phyloP scores from a whole-genome alignment of 2,113 vertebrate species.

The Osmerus mordax region DNA sequence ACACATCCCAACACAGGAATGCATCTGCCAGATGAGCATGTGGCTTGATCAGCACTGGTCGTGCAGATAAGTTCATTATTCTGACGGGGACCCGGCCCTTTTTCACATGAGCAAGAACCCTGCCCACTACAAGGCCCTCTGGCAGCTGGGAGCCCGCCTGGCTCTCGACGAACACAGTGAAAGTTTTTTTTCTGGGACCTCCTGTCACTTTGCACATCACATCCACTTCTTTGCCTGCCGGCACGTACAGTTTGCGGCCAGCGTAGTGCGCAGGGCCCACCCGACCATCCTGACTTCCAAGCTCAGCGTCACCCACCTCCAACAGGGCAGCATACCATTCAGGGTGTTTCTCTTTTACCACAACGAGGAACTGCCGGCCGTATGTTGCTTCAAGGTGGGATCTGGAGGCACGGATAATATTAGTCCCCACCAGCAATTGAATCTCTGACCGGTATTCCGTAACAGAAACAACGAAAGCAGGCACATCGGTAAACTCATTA shows the following conservation, averaged over 20 bases:
- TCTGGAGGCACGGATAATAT: conserved; percentile 9
- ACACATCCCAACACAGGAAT: background rate
- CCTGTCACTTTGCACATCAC: conserved; percentile 2
- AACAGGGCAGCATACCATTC: conserved; percentile 20
- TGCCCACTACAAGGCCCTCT: background rate
- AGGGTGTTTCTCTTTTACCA: conserved; percentile 17
- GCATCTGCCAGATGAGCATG: conserved; percentile 13
- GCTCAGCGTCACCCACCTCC: background rate
- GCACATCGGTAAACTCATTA: conserved; percentile 2
- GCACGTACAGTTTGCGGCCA: conserved; percentile 3
- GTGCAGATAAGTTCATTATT: conserved; percentile 17
- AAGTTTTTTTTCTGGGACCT: conserved; percentile 4
- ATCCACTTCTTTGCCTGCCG: conserved; percentile 11
- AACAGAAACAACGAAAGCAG: conserved; percentile 26
- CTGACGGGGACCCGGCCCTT: conserved; percentile 15
- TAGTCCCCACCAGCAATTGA: background rate
- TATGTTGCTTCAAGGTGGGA: conserved; percentile 6
- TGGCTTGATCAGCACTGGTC: conserved; percentile 1
- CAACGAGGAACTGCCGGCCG: conserved; percentile 7
- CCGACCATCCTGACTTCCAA: background rate
- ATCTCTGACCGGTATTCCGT: conserved; percentile 6
- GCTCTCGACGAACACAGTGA: conserved; percentile 4
- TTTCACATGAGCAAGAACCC: conserved; percentile 19
- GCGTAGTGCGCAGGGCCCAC: conserved; percentile 12
- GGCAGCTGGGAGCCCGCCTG: background rate